A percentile compares a stretch with the other conserved stretches of the same genome.
phyloP scores from a whole-genome alignment of 2,888 invertebrate species.

The Lasioglossum malachurum region DNA sequence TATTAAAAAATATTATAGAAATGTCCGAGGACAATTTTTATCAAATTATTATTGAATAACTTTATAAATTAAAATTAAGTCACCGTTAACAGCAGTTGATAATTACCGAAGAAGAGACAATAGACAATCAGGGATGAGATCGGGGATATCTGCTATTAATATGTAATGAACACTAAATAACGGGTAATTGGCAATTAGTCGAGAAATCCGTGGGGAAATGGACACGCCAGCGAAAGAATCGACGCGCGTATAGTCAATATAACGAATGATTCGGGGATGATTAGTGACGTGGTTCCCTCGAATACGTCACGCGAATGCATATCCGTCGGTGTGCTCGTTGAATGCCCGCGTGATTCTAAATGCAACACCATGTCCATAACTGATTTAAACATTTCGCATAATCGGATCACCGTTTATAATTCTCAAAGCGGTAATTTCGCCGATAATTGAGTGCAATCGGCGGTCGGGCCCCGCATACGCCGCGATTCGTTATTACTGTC shows the following conservation, averaged over 20 bases:
- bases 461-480: neutral
- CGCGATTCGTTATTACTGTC: neutral
- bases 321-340: neutral
- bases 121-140: neutral
- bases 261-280: constrained; percentile 12
- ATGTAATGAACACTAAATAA: neutral
- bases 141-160: neutral
- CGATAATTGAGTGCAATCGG: constrained; percentile 30
- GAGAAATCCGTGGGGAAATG: neutral
- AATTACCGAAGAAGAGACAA: neutral
- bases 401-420: constrained; percentile 31
- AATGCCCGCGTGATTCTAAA: constrained; percentile 32
- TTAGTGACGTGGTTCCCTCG: neutral
- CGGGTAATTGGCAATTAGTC: neutral
- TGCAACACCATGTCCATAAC: constrained; percentile 5
- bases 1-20: neutral
- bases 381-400: constrained; percentile 17
- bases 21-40: too few species aligned
- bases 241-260: neutral
- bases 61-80: neutral
- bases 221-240: neutral
- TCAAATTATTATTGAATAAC: too few species aligned
- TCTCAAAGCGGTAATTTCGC: constrained; percentile 27
- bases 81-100: neutral
- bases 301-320: neutral